These are phyloP conservation scores for Coelopa pilipes DNA, from an alignment of 2,888 invertebrate species.

Conservation along the genomic window DNA sequence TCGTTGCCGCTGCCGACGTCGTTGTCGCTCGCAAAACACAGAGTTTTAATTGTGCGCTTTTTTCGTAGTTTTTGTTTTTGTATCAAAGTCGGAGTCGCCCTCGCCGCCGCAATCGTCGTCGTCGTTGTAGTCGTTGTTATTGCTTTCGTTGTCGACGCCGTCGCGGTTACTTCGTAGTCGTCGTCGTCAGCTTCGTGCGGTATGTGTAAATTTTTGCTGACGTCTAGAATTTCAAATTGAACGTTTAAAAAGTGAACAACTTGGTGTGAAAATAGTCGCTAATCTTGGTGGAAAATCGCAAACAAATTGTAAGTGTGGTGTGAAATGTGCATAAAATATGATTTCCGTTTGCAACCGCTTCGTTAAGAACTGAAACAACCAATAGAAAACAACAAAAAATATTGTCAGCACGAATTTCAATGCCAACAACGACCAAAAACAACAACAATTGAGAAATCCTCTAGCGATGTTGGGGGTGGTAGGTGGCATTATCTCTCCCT, in stretches of 20 bases:
- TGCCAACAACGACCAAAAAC: conserved; percentile 4
- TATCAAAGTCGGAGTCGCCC: conserved; percentile 15
- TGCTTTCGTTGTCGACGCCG: conserved; percentile 20
- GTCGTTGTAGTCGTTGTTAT: conserved; percentile 18
- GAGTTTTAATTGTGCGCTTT: conserved; percentile 7
- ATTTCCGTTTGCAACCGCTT: neutral
- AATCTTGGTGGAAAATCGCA: conserved; percentile 4
- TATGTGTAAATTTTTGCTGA: conserved; percentile 36
- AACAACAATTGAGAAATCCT: neutral
- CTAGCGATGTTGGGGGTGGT: neutral
- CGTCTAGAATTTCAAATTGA: conserved; percentile 38
- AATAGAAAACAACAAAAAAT: conserved; percentile 6
- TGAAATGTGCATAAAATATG: conserved; percentile 15
- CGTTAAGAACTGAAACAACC: no score
- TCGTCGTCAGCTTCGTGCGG: conserved; percentile 21
- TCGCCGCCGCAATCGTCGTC: conserved; percentile 11
- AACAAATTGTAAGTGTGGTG: conserved; percentile 8
- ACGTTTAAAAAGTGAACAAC: conserved; percentile 18
- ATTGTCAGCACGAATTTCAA: conserved; percentile 2
- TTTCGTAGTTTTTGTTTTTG: conserved; percentile 20
- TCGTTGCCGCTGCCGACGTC: neutral
- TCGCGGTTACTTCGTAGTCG: neutral
- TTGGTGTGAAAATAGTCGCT: conserved; percentile 28
- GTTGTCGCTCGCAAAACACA: conserved; percentile 15
- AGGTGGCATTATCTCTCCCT: no score